Conservation (phyloP, 2,797 vertebrate genomes). For the Myripristis murdjan region DNA sequence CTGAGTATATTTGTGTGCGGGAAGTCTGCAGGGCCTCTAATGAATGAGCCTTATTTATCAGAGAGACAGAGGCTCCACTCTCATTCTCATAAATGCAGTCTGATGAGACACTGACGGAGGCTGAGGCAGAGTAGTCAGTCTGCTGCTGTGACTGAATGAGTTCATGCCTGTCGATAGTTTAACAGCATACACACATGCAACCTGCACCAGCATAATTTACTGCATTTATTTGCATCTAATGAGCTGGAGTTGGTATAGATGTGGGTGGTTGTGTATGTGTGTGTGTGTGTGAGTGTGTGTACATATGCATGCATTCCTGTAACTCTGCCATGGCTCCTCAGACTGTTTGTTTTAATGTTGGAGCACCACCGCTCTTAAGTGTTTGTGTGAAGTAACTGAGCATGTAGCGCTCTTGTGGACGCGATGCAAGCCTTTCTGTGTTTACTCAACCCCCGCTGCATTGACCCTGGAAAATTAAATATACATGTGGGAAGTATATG, state of each 20-base stretch:
- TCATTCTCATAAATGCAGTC: constrained; percentile 9
- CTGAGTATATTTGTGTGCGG: neutral
- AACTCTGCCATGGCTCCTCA: too few relatives aligned
- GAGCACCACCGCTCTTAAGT: neutral
- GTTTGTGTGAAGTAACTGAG: neutral
- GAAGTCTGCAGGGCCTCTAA: neutral
- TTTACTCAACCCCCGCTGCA: neutral
- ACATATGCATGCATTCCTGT: too few relatives aligned
- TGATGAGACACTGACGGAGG: neutral
- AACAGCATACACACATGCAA: neutral
- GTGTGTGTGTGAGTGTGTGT: too few relatives aligned
- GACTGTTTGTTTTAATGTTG: neutral
- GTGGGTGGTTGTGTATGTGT: neutral
- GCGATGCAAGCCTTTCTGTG: neutral
- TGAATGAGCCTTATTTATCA: constrained; percentile 16
- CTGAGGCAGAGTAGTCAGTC: neutral
- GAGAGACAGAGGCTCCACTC: neutral
- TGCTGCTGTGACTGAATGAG: neutral
- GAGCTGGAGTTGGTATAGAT: neutral
- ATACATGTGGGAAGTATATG: neutral
- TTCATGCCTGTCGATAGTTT: neutral
- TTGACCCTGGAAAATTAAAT: neutral
- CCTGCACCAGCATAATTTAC: neutral
- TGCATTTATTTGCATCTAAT: neutral
- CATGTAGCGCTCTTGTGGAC: neutral